A percentile compares a stretch with the other conserved stretches of the same genome.
Conservation (phyloP, 1,140 invertebrate species). For the Tetraneura akinire region DNA sequence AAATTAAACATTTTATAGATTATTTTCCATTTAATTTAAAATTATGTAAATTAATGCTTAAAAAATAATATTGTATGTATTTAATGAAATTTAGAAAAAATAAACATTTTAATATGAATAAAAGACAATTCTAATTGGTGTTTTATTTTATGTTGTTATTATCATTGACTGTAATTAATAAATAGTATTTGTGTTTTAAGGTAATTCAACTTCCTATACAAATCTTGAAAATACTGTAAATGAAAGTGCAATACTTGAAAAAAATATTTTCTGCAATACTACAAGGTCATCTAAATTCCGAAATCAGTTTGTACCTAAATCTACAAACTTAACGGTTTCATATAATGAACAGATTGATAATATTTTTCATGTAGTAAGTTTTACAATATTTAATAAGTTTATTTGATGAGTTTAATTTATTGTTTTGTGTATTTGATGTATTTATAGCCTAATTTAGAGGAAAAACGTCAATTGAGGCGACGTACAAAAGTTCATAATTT, state of each 20-base stretch:
- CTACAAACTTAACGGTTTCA: background rate
- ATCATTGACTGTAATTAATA: no score
- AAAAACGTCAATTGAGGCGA: constrained; percentile 11
- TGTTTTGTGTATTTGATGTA: background rate
- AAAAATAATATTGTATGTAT: no score
- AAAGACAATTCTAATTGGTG: no score
- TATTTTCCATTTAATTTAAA: no score
- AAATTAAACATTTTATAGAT: no score
- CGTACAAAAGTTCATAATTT: constrained; percentile 4
- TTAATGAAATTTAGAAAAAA: no score
- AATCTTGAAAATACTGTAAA: background rate
- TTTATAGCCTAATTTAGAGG: constrained; percentile 29
- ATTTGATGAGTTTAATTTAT: background rate
- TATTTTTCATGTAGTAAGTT: constrained; percentile 35
- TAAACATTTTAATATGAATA: no score
- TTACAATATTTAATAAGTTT: background rate
- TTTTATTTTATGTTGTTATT: no score
- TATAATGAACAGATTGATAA: background rate
- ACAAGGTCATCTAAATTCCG: background rate
- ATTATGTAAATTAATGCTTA: no score
- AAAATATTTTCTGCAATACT: background rate
- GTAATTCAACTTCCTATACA: background rate
- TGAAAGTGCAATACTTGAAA: background rate
- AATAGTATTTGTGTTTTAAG: no score
- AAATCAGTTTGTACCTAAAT: background rate